Evolutionary conservation across 1,140 invertebrate species (phyloP).

Genomic region (Cherax quadricarinatus): DNA sequence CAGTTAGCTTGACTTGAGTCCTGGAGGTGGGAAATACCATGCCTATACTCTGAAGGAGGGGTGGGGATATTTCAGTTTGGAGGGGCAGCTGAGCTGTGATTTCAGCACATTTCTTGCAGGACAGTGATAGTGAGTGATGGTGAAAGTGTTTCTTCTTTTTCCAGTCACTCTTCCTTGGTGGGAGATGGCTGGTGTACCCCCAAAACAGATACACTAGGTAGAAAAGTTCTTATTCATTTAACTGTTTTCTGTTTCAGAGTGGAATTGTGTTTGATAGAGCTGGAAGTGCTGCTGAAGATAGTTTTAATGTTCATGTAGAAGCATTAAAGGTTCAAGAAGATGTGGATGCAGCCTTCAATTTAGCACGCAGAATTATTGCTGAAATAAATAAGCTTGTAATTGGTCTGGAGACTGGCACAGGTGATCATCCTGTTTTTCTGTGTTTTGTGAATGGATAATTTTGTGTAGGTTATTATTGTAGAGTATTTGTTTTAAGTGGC

Average conservation of each 20-base stretch:
- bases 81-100: too few species aligned
- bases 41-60: too few species aligned
- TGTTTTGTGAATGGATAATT: too few species aligned
- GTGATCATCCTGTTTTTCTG: conserved; percentile 73
- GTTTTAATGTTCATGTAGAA: conserved; percentile 73
- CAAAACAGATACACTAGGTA: too few species aligned
- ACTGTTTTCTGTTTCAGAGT: conserved; percentile 73
- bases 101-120: too few species aligned
- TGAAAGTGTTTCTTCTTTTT: too few species aligned
- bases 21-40: too few species aligned
- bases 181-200: too few species aligned
- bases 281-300: conserved; percentile 73
- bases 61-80: too few species aligned
- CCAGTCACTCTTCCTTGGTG: too few species aligned
- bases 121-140: too few species aligned
- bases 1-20: too few species aligned
- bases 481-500: not conserved
- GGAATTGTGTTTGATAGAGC: conserved; percentile 75
- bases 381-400: conserved; percentile 83
- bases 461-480: not conserved
- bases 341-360: conserved; percentile 75
- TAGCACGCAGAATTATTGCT: conserved; percentile 79
- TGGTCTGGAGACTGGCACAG: conserved; percentile 82
- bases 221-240: not conserved
- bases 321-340: conserved; percentile 76